Evolutionary conservation across 92 coral and sea anemone species (phyloP), one percentile per base, ranked within the genome.

Genomic region (Heliopora coerulea): DNA sequence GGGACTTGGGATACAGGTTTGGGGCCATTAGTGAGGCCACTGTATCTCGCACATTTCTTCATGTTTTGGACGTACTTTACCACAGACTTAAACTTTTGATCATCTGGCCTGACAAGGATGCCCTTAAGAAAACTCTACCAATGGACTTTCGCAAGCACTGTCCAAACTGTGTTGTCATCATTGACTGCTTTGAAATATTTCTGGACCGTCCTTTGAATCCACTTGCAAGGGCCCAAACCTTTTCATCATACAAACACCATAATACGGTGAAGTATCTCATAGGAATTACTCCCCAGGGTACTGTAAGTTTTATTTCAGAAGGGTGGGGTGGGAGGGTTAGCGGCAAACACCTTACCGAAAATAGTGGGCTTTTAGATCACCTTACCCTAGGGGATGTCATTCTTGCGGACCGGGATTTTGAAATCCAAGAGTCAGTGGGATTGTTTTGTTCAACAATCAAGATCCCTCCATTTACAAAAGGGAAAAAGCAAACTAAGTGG

Each of bases 181-280:
- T 68, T 68, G 75, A 68, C 75, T 68, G 75, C 32, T 68, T 68
- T 28, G 75, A 68, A 44, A 42, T 68, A 37, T 68, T 49, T 49
- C 37, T 49, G 37, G 75, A 68, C 27, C 37, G 50, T n/a, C 75
- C 75, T 49, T 20, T 62, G 20, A 68, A 68, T 25, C 50, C 42
- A 37, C 67, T 39, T 40, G 75, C 62, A 11, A 4, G 42, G 10
- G 42, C 42, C 10, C 42, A 37, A 10, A 37, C 42, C 4, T 37
- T 3, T 10, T 37, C 42, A 37, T 37, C 42, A 3, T 37, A 37
- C 42, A 37, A 37, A 37, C 4, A 10, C 10, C 42, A 37, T 10
- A 37, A 37, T 10, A 37, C 42, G 4, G 42, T 37, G 42, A 37
- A 37, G 42, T 3, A 3, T 37, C 26, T 68, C 1, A 68, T 48